These are phyloP conservation scores for Brachyhypopomus occidentalis DNA, from an alignment of 2,113 vertebrate species.

Conservation along the genomic window DNA sequence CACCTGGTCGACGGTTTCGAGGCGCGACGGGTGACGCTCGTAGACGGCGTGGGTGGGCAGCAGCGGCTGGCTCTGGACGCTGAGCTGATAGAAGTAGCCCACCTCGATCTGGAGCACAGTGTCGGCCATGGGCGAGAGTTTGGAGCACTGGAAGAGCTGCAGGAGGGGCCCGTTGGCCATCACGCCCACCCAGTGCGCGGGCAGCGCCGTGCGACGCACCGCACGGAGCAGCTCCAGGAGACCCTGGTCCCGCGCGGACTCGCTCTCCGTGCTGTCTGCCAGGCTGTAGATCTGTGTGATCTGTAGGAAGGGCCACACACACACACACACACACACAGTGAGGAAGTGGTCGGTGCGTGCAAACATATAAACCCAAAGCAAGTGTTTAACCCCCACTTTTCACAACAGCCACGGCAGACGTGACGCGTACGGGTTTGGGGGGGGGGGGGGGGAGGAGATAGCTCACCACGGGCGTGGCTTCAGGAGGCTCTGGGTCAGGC, in stretches of 20 bases:
- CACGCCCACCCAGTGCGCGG: constrained; percentile 61
- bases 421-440: not conserved
- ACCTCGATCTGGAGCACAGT: constrained; percentile 59
- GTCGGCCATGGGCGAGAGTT: constrained; percentile 64
- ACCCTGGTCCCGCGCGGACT: constrained; percentile 26
- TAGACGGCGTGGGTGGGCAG: constrained; percentile 59
- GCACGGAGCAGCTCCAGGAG: constrained; percentile 51
- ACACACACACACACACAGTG: not conserved
- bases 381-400: not conserved
- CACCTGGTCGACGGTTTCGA: constrained; percentile 40
- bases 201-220: constrained; percentile 52
- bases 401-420: not conserved
- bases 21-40: constrained; percentile 50
- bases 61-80: constrained; percentile 59
- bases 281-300: constrained; percentile 55
- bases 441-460: too few relatives aligned
- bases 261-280: constrained; percentile 5
- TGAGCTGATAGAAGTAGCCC: constrained; percentile 59
- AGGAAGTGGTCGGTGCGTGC: too few relatives aligned
- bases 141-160: constrained; percentile 65
- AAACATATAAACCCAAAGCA: not conserved
- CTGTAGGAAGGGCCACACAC: constrained; percentile 18
- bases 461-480: constrained; percentile 41
- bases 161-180: constrained; percentile 57
- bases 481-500: not conserved